These are phyloP conservation scores for Microplitis demolitor DNA, from an alignment of 1,140 invertebrate species.

Conservation along the genomic window DNA sequence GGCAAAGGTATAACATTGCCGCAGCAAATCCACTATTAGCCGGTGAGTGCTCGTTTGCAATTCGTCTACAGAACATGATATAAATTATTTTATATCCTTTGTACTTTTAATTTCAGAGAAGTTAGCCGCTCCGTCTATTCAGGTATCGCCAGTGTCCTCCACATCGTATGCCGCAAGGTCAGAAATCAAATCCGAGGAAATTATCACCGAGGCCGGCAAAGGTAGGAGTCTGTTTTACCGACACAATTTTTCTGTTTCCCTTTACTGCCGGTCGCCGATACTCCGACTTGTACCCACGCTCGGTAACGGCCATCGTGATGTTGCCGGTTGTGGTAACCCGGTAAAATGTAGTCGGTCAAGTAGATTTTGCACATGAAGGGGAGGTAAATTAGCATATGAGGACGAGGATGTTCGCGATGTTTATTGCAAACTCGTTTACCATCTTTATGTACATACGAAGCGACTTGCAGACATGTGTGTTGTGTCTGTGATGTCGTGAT, in stretches of 20 bases:
- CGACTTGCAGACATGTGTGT: not conserved
- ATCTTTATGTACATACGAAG: too few relatives aligned
- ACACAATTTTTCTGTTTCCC: too few relatives aligned
- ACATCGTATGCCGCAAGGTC: conserved; percentile 55
- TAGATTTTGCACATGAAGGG: not conserved
- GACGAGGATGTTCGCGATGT: not conserved
- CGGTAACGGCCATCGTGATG: too few relatives aligned
- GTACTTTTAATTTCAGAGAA: conserved; percentile 51
- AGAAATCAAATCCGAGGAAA: conserved; percentile 60
- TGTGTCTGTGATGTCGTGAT: conserved; percentile 9
- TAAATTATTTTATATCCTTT: not conserved
- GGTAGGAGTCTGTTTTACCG: conserved; percentile 45
- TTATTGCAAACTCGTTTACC: not conserved
- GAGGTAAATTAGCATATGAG: too few relatives aligned
- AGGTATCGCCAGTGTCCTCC: conserved; percentile 48
- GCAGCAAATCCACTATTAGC: conserved; percentile 81
- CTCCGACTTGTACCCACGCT: too few relatives aligned
- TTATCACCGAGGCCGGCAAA: conserved; percentile 57
- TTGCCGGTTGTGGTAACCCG: not conserved
- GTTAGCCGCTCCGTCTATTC: conserved; percentile 59
- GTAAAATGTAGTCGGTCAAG: not conserved
- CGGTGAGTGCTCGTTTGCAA: conserved; percentile 53
- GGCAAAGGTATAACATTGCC: conserved; percentile 78
- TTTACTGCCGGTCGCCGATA: too few relatives aligned
- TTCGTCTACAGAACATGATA: not conserved